Evolutionary conservation across 2,888 invertebrate species (phyloP).

Genomic region (Julus scanicus): DNA sequence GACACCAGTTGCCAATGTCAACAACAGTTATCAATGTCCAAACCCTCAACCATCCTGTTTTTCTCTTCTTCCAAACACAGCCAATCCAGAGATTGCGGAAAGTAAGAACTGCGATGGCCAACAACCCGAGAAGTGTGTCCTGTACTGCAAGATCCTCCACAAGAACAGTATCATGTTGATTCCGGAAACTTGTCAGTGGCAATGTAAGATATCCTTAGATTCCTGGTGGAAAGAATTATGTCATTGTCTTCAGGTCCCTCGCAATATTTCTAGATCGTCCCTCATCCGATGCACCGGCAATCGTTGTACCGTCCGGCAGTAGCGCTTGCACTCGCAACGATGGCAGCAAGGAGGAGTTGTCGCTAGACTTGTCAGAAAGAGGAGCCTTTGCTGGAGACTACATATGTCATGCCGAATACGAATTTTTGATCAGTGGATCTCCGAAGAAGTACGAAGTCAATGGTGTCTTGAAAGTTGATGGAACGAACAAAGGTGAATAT

Average conservation of each 20-base stretch:
- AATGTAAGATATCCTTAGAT: background rate
- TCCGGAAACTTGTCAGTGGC: background rate
- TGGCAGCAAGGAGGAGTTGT: background rate
- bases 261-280: background rate
- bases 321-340: background rate
- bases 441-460: background rate
- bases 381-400: background rate
- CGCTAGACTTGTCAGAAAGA: background rate
- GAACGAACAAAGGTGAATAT: background rate
- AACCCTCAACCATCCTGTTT: background rate
- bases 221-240: background rate
- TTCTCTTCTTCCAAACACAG: background rate
- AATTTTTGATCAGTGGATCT: no score
- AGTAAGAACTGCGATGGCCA: background rate
- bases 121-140: background rate
- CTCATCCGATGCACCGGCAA: background rate
- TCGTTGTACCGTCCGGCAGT: background rate
- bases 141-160: background rate
- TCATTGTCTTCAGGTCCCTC: background rate
- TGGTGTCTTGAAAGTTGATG: background rate
- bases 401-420: background rate
- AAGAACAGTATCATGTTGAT: background rate
- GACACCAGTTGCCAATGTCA: background rate
- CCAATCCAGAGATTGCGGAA: background rate
- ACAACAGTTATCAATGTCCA: background rate